Percentiles rank a stretch among this genome's conserved stretches.
Evolutionary conservation across 2,113 vertebrate species (phyloP).

Genomic region (Petromus typicus): DNA sequence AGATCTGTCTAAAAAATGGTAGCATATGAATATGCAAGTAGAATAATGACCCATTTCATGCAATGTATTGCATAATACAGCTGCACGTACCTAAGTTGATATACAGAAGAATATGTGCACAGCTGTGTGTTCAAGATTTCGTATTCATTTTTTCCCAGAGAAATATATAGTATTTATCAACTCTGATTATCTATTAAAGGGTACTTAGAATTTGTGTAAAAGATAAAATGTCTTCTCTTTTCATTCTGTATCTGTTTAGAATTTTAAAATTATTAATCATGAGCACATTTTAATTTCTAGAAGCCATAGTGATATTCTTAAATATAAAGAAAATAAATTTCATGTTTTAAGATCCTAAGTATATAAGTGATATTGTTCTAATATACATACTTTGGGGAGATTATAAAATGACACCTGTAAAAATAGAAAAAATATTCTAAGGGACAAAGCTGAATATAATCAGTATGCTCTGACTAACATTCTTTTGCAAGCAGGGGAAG

Average conservation of each 20-base stretch:
- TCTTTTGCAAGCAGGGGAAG: background rate
- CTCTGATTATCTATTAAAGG: background rate
- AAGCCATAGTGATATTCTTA: background rate
- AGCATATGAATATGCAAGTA: background rate
- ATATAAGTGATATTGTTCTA: background rate
- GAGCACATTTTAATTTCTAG: background rate
- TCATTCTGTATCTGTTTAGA: background rate
- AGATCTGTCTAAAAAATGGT: background rate
- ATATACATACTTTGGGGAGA: background rate
- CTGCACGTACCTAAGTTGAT: background rate
- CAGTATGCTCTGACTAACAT: background rate
- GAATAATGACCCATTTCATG: background rate
- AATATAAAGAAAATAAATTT: background rate
- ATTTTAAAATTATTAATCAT: background rate
- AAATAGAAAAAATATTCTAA: background rate
- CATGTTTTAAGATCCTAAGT: background rate
- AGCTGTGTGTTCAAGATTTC: background rate
- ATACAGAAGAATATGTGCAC: background rate
- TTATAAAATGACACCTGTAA: background rate
- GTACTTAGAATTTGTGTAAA: background rate
- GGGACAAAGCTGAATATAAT: background rate
- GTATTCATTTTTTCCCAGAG: background rate
- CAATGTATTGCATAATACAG: background rate
- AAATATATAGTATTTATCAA: background rate
- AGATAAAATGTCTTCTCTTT: background rate